These are phyloP conservation scores for Luidia sarsii DNA, from an alignment of 53 echinoderm and acorn worm species.

Conservation along the genomic window DNA sequence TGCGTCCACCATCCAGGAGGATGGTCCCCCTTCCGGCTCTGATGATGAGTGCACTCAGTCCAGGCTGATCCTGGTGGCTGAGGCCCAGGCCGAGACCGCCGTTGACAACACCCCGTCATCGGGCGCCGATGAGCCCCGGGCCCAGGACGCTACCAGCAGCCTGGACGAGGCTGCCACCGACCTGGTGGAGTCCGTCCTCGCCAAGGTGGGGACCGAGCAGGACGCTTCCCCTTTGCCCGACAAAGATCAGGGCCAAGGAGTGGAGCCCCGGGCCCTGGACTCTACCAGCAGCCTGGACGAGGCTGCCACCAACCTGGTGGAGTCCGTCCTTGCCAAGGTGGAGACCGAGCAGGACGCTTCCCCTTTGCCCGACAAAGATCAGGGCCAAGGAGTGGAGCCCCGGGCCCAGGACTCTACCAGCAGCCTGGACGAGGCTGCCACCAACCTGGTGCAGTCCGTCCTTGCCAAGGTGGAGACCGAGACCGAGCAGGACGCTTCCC, in stretches of 20 bases:
- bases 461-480: conserved; percentile 36
- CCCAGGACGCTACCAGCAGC: not conserved
- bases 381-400: not conserved
- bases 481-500: not conserved
- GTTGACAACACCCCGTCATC: too few species aligned
- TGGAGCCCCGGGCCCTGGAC: not conserved
- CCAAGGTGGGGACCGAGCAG: conserved; percentile 19
- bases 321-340: conserved; percentile 26
- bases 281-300: conserved; percentile 21
- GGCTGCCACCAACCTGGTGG: conserved; percentile 9
- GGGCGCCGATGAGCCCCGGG: not conserved
- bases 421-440: conserved; percentile 9
- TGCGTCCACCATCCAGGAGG: too few species aligned
- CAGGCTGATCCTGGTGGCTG: too few species aligned
- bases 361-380: not conserved
- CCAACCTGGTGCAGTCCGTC: conserved; percentile 18
- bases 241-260: not conserved
- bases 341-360: not conserved
- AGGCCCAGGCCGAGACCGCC: too few species aligned
- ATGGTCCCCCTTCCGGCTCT: too few species aligned
- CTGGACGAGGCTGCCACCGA: too few species aligned
- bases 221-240: not conserved
- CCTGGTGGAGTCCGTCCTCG: conserved; percentile 23
- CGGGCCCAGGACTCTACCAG: conserved; percentile 4
- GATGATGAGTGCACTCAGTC: too few species aligned